These are phyloP conservation scores for Henricia sp. DNA, from an alignment of 53 echinoderm and acorn worm species.

Conservation along the genomic window DNA sequence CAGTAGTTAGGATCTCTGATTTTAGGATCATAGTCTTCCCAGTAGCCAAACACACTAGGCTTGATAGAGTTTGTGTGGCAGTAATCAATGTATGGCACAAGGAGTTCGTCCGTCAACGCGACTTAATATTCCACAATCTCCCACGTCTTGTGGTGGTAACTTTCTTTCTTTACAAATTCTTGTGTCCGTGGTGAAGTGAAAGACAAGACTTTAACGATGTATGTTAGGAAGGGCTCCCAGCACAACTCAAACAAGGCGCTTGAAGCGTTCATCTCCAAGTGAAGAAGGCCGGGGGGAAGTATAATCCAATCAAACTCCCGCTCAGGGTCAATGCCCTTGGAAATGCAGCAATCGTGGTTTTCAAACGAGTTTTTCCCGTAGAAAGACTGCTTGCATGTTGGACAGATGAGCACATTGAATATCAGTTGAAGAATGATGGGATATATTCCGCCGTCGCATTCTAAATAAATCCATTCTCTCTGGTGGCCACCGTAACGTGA, in stretches of 20 bases:
- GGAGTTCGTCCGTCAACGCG: too few species aligned
- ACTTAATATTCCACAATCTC: neutral
- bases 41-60: too few species aligned
- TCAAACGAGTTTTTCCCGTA: neutral
- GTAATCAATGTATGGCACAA: too few species aligned
- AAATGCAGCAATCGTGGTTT: neutral
- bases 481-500: neutral
- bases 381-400: neutral
- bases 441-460: conserved; percentile 3
- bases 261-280: neutral
- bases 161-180: neutral
- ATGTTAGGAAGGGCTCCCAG: neutral
- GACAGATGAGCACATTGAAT: neutral
- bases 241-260: neutral
- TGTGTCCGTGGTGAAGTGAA: neutral
- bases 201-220: neutral
- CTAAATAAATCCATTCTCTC: neutral
- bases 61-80: too few species aligned
- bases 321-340: neutral
- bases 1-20: too few species aligned
- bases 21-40: too few species aligned
- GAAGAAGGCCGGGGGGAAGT: neutral
- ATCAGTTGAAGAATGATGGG: neutral
- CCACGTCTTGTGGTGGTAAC: neutral
- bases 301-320: neutral